phyloP scores from a whole-genome alignment of 2,113 vertebrate species.

The Albula glossodonta region DNA sequence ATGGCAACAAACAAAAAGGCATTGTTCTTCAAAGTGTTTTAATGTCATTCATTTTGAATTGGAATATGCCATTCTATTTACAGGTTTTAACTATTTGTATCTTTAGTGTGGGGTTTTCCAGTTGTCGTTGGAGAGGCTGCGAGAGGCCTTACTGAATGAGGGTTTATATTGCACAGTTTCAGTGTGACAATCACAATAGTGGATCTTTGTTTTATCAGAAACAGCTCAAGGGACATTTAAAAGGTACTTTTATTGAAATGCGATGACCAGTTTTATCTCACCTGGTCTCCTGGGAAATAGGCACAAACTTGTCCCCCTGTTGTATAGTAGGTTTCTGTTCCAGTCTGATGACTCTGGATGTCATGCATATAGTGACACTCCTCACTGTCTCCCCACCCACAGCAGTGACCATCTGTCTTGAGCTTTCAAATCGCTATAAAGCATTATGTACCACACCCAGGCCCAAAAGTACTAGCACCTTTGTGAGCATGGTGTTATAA shows the following conservation, averaged over 20 bases:
- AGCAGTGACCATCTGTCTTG: not conserved
- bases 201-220: slow-evolving; percentile 34
- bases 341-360: not conserved
- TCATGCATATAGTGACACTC: too few species aligned
- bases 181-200: not conserved
- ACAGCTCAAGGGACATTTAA: slow-evolving; percentile 9
- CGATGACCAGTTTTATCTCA: slow-evolving; percentile 4
- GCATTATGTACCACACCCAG: not conserved
- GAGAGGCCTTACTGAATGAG: not conserved
- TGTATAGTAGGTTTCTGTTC: not conserved
- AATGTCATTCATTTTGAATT: not conserved
- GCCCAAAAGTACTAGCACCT: not conserved
- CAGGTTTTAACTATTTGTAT: not conserved
- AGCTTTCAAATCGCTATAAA: not conserved
- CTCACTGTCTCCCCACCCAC: too few species aligned
- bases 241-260: not conserved
- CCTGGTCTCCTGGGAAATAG: slow-evolving; percentile 18
- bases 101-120: not conserved
- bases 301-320: slow-evolving; percentile 35
- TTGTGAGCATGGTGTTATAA: not conserved
- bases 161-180: slow-evolving; percentile 34
- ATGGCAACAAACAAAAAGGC: not conserved
- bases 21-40: not conserved
- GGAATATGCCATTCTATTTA: not conserved
- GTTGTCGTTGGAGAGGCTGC: not conserved